These are phyloP conservation scores for Dolichomitus sp. DNA, from an alignment of 2,888 invertebrate species.

Conservation along the genomic window DNA sequence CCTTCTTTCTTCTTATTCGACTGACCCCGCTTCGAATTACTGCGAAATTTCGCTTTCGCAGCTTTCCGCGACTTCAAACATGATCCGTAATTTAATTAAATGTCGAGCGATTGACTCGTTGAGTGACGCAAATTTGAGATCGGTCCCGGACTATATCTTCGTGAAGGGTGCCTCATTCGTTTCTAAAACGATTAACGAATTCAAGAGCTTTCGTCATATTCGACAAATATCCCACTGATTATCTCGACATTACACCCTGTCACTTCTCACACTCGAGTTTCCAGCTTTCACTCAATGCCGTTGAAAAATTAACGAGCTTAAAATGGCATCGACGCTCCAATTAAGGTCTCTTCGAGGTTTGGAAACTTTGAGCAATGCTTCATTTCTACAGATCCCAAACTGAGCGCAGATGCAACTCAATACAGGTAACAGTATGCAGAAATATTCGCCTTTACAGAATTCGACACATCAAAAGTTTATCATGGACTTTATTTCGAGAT, in stretches of 20 bases:
- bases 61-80: slow-evolving; percentile 4
- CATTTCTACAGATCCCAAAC: neutral
- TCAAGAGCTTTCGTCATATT: slow-evolving; percentile 27
- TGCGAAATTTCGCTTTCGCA: slow-evolving; percentile 4
- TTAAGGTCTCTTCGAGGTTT: slow-evolving; percentile 36
- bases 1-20: neutral
- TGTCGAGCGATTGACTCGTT: neutral
- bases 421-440: too few relatives aligned
- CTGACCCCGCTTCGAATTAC: neutral
- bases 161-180: neutral
- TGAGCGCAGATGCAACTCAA: too few relatives aligned
- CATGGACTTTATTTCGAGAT: too few relatives aligned
- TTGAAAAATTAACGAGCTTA: slow-evolving; percentile 58
- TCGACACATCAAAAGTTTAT: too few relatives aligned
- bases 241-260: neutral
- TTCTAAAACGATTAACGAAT: slow-evolving; percentile 35
- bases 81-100: slow-evolving; percentile 25
- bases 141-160: neutral
- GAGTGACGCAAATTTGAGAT: slow-evolving; percentile 36
- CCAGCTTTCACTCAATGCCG: neutral
- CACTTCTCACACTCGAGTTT: neutral
- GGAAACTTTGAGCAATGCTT: slow-evolving; percentile 12
- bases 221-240: slow-evolving; percentile 19
- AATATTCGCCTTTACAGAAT: too few relatives aligned
- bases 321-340: slow-evolving; percentile 53